Conservation (phyloP, 2,113 vertebrate species). For the Trichechus manatus region DNA sequence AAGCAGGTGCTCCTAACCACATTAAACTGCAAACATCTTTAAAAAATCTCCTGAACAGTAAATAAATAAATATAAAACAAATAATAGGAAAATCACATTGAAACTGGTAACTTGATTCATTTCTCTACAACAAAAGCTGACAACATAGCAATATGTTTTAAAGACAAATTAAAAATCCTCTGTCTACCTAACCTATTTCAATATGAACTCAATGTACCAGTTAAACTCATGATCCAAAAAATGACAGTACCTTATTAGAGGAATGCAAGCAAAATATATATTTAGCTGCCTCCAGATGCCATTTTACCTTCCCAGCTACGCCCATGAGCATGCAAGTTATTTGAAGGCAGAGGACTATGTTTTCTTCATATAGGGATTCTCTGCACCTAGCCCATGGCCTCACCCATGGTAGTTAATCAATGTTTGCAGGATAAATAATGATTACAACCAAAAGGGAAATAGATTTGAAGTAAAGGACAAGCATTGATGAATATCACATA, state of each 20-base stretch:
- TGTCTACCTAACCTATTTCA: background rate
- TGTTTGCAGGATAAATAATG: background rate
- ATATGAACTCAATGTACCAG: background rate
- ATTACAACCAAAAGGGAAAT: background rate
- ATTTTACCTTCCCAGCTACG: background rate
- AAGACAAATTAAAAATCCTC: conserved; percentile 15
- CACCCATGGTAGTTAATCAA: background rate
- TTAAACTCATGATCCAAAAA: background rate
- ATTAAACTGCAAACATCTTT: background rate
- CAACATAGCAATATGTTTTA: background rate
- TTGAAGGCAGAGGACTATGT: background rate
- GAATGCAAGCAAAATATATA: background rate
- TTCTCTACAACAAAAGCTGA: background rate
- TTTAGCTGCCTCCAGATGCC: background rate
- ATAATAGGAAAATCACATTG: background rate
- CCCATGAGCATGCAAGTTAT: background rate
- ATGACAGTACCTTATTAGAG: background rate
- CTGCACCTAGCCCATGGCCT: background rate
- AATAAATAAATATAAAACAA: background rate
- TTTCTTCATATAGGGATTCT: background rate
- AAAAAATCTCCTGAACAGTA: background rate
- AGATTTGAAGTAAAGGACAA: conserved; percentile 4
- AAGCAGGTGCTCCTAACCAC: background rate
- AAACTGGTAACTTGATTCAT: background rate
- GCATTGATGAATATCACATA: background rate